Evolutionary conservation across 2,797 vertebrate genomes (phyloP).

Genomic region (Rhinella marina): DNA sequence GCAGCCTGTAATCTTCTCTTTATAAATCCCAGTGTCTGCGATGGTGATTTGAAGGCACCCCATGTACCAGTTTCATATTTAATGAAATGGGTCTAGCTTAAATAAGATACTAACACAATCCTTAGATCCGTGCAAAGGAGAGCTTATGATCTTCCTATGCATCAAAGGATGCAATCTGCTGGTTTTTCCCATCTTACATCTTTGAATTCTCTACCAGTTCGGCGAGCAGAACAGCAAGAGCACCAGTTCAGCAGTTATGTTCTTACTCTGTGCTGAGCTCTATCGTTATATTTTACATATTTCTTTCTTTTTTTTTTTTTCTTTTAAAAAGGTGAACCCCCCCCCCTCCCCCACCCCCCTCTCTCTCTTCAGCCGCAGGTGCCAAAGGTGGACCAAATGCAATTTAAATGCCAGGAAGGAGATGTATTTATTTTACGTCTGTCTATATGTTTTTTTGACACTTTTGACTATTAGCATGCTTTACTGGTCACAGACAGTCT

Average conservation of each 20-base stretch:
- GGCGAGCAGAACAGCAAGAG: conserved; percentile 12
- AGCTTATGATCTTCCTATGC: conserved; percentile 54
- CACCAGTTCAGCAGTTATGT: conserved; percentile 35
- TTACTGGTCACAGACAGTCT: not conserved
- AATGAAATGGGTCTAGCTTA: conserved; percentile 55
- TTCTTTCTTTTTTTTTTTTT: not conserved
- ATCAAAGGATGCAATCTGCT: conserved; percentile 51
- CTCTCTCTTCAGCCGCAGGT: not conserved
- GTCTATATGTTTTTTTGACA: conserved; percentile 1
- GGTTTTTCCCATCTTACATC: conserved; percentile 41
- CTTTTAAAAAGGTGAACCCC: not conserved
- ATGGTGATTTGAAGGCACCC: conserved; percentile 40
- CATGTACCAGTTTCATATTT: conserved; percentile 57
- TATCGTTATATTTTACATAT: conserved; percentile 44
- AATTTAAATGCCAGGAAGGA: conserved; percentile 6
- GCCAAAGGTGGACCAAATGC: not conserved
- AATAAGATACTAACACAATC: conserved; percentile 56
- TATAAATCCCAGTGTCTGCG: conserved; percentile 42
- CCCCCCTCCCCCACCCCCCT: not conserved
- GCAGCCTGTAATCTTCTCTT: conserved; percentile 26
- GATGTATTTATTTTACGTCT: not conserved
- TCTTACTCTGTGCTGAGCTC: conserved; percentile 14
- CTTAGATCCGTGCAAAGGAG: conserved; percentile 51
- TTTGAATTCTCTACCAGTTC: conserved; percentile 25
- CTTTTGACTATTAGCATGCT: conserved; percentile 27